phyloP scores from a whole-genome alignment of 2,888 invertebrate species.

The Aricia artaxerxes region DNA sequence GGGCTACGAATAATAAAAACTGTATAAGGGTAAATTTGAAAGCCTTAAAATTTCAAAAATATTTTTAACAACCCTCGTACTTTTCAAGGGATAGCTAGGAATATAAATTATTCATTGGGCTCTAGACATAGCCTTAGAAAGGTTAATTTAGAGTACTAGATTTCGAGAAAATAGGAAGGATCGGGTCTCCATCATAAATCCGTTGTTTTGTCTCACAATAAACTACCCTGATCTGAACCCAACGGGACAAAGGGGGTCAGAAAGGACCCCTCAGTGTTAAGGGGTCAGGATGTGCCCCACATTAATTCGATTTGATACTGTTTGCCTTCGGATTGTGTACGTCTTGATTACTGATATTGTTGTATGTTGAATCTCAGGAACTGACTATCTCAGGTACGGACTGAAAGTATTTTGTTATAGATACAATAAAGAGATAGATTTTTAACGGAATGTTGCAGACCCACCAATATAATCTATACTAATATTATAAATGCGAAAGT shows the following conservation, averaged over 20 bases:
- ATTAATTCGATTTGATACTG: not conserved
- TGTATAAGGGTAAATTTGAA: not conserved
- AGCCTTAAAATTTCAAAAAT: not conserved
- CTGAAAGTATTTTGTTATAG: not conserved
- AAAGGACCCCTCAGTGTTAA: not conserved
- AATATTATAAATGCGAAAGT: too few species aligned
- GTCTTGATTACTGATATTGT: not conserved
- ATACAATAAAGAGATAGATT: too few species aligned
- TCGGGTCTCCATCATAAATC: not conserved
- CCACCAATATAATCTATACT: too few species aligned
- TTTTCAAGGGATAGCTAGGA: not conserved
- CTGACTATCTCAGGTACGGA: not conserved
- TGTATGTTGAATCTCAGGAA: not conserved
- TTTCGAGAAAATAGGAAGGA: not conserved
- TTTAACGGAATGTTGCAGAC: too few species aligned
- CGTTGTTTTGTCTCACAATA: slow-evolving; percentile 1
- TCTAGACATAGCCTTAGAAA: not conserved
- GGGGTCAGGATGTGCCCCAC: not conserved
- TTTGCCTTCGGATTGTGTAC: not conserved
- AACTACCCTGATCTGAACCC: not conserved
- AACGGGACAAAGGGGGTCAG: not conserved
- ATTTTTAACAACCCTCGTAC: not conserved
- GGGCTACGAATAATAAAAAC: too few species aligned
- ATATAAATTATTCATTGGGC: not conserved
- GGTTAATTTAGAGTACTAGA: not conserved